A percentile compares a stretch with the other conserved stretches of the same genome.
phyloP scores from a whole-genome alignment of 2,888 invertebrate species.

The Calephelis perditalis region DNA sequence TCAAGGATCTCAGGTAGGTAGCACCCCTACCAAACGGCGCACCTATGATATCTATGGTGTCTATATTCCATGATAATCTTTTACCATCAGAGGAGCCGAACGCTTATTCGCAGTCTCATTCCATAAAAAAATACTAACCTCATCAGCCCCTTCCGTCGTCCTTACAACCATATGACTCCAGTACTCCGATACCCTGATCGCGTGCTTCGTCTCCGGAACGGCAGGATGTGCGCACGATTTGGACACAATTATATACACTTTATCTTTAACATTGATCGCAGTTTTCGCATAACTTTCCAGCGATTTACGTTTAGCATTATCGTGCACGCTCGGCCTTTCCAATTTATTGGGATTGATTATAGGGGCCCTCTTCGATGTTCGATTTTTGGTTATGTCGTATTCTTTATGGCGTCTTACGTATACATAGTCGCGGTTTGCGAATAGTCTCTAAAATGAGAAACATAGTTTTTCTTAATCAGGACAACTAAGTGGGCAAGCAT shows the following conservation, averaged over 20 bases:
- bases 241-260: slow-evolving; percentile 74
- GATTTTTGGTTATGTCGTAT: slow-evolving; percentile 33
- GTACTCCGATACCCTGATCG: slow-evolving; percentile 87
- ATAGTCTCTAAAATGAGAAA: slow-evolving; percentile 78
- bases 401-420: slow-evolving; percentile 83
- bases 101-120: too few relatives aligned
- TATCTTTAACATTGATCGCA: slow-evolving; percentile 20
- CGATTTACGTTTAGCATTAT: slow-evolving; percentile 53
- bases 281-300: slow-evolving; percentile 35
- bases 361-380: not conserved
- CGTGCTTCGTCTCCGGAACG: slow-evolving; percentile 82
- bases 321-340: slow-evolving; percentile 43
- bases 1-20: too few relatives aligned
- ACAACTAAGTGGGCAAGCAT: not conserved
- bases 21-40: too few relatives aligned
- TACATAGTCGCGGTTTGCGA: slow-evolving; percentile 92
- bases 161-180: slow-evolving; percentile 93
- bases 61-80: too few relatives aligned
- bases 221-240: slow-evolving; percentile 83
- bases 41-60: too few relatives aligned
- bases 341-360: slow-evolving; percentile 16
- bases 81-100: too few relatives aligned
- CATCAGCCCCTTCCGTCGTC: slow-evolving; percentile 77
- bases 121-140: slow-evolving; percentile 43
- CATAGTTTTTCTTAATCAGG: slow-evolving; percentile 1